Conservation (phyloP, 2,797 vertebrate genomes). For the Enteromius trimaculatus region DNA sequence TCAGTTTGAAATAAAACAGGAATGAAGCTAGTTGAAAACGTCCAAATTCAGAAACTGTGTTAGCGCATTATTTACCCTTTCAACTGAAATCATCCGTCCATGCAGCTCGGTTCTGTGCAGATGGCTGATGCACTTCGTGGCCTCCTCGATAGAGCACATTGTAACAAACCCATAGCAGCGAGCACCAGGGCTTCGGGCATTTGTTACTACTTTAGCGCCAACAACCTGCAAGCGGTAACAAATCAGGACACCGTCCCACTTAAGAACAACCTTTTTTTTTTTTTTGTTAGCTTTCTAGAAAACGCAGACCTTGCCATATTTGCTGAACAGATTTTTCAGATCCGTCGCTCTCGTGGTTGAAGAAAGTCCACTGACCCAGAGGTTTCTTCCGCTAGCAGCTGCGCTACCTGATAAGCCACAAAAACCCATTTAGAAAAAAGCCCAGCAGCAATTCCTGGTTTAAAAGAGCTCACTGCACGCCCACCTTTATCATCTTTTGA, state of each 20-base stretch:
- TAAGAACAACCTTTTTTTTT: neutral
- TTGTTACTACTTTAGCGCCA: constrained; percentile 97
- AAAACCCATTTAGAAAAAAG: constrained; percentile 9
- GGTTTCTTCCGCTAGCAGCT: constrained; percentile 82
- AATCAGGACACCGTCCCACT: neutral
- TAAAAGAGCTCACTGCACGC: constrained; percentile 43
- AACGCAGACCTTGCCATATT: constrained; percentile 90
- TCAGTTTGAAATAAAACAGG: neutral
- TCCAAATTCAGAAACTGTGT: neutral
- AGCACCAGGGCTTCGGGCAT: constrained; percentile 94
- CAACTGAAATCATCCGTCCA: constrained; percentile 97
- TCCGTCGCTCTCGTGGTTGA: constrained; percentile 97
- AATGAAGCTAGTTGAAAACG: too few species aligned
- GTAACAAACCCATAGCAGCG: constrained; percentile 99
- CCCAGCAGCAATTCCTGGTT: neutral
- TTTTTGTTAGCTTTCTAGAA: neutral
- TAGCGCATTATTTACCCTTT: constrained; percentile 78
- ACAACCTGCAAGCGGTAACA: constrained; percentile 81
- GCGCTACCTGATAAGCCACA: constrained; percentile 69
- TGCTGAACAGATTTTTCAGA: constrained; percentile 97
- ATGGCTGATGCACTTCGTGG: constrained; percentile 91
- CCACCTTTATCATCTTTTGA: constrained; percentile 92
- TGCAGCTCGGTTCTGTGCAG: constrained; percentile 96
- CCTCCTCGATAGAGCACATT: constrained; percentile 92
- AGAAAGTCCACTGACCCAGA: constrained; percentile 98